Evolutionary conservation across 2,113 vertebrate species (phyloP), one percentile per base, ranked within the genome.

Genomic region (Seriola rivoliana): DNA sequence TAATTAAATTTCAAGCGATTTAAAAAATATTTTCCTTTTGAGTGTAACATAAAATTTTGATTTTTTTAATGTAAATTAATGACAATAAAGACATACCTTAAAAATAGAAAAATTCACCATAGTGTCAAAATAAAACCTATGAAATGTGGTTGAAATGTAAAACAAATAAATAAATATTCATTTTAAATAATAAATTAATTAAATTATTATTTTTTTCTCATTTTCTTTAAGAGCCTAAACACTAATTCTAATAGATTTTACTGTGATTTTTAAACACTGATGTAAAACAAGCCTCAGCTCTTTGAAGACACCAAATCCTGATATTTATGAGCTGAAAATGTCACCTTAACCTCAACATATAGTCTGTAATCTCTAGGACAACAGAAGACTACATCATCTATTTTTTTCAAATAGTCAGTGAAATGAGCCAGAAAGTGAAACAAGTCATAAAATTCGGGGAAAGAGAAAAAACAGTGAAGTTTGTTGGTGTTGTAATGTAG

Each of bases 401-500:
- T 50, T 62, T 54, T 65, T 66, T 60, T 52, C 32, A 52, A 52
- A 64, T 36, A 75, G 32, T 58, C 29, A 11, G 63, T 82, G 59
- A 46, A 88, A 89, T 55, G 59, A 38, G n/a, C 71, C 71, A 81
- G 69, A 78, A 77, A 86, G 64, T 23, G 60, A 85, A 82, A 72
- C 52, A 80, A 72, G 75, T 84, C 46, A 48, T 76, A 85, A 80
- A 89, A 78, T 4, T 54, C 16, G 38, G 50, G 52, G 57, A 44
- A 34, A 62, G 14, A 46, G 21, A 75, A 59, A 64, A 62, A 86
- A 76, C 74, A 86, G 64, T 58, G 71, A 91, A 64, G 60, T 82
- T 86, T 88, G 82, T 87, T 90, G 82, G 68, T 86, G 80, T 88
- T 81, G 87, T 85, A 89, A 88, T 82, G 70, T 59, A 78, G 70